Base-by-base conservation (phyloP, 1,140 invertebrate species). In the Galendromus occidentalis region DNA sequence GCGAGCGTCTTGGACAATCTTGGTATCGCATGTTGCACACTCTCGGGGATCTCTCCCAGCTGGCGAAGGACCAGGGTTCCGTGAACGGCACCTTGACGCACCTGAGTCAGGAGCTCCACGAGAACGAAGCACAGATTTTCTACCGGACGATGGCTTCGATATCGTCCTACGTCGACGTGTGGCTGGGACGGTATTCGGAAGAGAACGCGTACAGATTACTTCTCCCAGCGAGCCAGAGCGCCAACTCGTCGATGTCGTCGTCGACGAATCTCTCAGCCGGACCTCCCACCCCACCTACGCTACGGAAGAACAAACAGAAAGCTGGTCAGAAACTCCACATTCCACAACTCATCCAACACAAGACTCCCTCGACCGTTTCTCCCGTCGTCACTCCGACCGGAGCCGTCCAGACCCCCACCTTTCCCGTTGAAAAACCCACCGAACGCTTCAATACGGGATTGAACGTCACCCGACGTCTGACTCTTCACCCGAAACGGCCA, bases 1-100 rank as follows among this genome's bases (percentile, higher is more conserved):
- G 87, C 69, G 90, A 95, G 74, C 86, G 86, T 67, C 83, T 95
- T 17, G 85, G 87, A 42, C 91, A 96, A 78, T 85, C 85, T 71
- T 96, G 92, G 92, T 96, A 91, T 76, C 82, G 92, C 66, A 85
- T 96, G 71, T 76, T 96, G 42, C 88, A 94, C 70, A 88, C 86
- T 41, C 83, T 94, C 68, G 91, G 92, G 25, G 94, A 94, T 77
- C 93, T 93, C 0, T 87, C 91, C 0, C 90, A 92, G 71, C 78
- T 98, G 59, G 51, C 51, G 22, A 25, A 33, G 12, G 51, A 59
- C 33, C 14, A 25, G 14, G 22, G 22, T 25, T 1, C 51, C 25
- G 17, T 59, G 20, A 59, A 59, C 22, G 51, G 51, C 20, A 59
- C 51, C 14, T 25, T 59, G 68, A 29, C 41, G 64, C 47, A 51